phyloP scores from a whole-genome alignment of 2,797 vertebrate species.

The Chloroceryle amazona region DNA sequence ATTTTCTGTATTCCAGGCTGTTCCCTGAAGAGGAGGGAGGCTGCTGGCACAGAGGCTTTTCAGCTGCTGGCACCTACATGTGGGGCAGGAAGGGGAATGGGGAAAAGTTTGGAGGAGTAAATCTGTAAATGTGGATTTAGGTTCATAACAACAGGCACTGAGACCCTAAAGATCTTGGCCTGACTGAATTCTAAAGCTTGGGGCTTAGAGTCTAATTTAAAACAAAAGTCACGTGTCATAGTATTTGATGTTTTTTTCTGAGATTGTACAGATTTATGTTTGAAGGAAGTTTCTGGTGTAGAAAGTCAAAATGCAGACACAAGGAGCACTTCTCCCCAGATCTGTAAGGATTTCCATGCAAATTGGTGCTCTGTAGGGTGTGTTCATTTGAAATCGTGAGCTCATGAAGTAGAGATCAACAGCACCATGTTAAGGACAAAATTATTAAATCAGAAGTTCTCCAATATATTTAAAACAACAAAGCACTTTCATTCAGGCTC shows the following conservation, averaged over 20 bases:
- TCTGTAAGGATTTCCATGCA: background rate
- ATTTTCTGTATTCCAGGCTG: background rate
- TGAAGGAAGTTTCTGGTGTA: background rate
- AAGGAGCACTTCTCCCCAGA: background rate
- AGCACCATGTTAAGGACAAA: background rate
- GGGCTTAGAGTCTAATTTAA: background rate
- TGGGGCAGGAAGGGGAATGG: background rate
- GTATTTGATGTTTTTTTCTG: background rate
- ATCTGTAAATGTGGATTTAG: background rate
- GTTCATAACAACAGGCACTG: background rate
- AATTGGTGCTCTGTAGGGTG: background rate
- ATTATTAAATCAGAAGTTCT: background rate
- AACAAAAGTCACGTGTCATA: background rate
- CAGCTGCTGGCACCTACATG: background rate
- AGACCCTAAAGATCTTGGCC: background rate
- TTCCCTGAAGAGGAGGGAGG: background rate
- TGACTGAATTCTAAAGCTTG: background rate
- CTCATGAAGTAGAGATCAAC: slow-evolving; percentile 4
- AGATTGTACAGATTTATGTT: background rate
- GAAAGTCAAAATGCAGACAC: background rate
- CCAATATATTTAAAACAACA: background rate
- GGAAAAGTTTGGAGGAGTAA: background rate
- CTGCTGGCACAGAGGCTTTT: background rate
- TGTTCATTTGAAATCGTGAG: background rate
- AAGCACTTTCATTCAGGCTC: background rate